Percentiles rank a stretch among this genome's conserved stretches.
Conservation (phyloP, 1,140 invertebrate species). For the Halesus radiatus region DNA sequence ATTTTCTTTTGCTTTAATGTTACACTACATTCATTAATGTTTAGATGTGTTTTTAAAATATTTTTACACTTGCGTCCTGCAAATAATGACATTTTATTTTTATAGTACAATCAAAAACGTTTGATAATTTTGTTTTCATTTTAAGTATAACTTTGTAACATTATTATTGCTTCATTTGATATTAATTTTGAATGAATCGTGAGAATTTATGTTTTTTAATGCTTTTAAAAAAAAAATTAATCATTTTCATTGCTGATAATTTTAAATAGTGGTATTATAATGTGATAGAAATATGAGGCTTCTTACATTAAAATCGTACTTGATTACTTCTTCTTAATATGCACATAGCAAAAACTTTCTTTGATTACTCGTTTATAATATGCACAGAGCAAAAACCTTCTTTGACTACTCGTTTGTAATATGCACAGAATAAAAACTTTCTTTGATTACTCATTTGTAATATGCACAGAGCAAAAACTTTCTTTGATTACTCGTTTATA, state of each 20-base stretch:
- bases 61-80: conserved; percentile 6
- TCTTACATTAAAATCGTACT: too few species aligned
- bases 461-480: not conserved
- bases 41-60: not conserved
- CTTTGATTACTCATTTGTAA: too few species aligned
- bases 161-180: not conserved
- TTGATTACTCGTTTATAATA: not conserved
- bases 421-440: too few species aligned
- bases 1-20: too few species aligned
- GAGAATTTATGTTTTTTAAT: not conserved
- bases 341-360: not conserved
- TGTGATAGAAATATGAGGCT: too few species aligned
- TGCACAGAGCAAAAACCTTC: not conserved
- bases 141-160: not conserved
- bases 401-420: not conserved
- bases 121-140: not conserved
- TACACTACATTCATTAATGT: too few species aligned
- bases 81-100: conserved; percentile 20
- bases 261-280: too few species aligned
- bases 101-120: not conserved
- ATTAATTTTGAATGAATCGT: not conserved
- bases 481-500: not conserved
- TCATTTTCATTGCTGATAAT: too few species aligned
- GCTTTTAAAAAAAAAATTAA: too few species aligned
- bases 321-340: too few species aligned